Conservation (phyloP, 1,140 invertebrate species). For the Zophobas atratus region DNA sequence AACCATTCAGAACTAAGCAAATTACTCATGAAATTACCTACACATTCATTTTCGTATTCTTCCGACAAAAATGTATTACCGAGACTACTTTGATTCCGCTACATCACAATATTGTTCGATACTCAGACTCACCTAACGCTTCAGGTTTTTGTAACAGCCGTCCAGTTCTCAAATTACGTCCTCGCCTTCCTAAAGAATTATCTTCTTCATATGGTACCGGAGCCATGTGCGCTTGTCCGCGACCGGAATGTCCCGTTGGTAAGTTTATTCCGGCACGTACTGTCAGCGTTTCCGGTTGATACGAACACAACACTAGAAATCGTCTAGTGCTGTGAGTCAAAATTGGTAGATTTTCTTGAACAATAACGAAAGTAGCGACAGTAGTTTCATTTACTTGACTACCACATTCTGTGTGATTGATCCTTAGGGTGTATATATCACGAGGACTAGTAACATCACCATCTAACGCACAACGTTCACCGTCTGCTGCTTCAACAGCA, state of each 20-base stretch:
- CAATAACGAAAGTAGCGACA: slow-evolving; percentile 84
- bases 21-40: slow-evolving; percentile 17
- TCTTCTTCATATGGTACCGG: slow-evolving; percentile 33
- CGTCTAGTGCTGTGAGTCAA: slow-evolving; percentile 84
- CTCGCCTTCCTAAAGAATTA: slow-evolving; percentile 20
- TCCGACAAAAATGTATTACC: too few relatives aligned
- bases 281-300: slow-evolving; percentile 84
- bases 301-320: slow-evolving; percentile 84
- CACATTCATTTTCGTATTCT: neutral
- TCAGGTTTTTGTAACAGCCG: slow-evolving; percentile 28
- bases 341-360: slow-evolving; percentile 86
- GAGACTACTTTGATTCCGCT: too few relatives aligned
- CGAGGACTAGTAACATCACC: slow-evolving; percentile 76
- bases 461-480: slow-evolving; percentile 75
- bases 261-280: slow-evolving; percentile 81
- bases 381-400: slow-evolving; percentile 81
- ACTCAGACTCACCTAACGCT: slow-evolving; percentile 26
- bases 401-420: slow-evolving; percentile 83
- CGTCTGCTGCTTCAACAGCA: slow-evolving; percentile 78
- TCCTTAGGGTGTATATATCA: slow-evolving; percentile 80
- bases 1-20: neutral
- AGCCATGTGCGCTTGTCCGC: slow-evolving; percentile 57
- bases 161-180: slow-evolving; percentile 16
- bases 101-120: too few relatives aligned
- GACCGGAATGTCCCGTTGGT: slow-evolving; percentile 64